phyloP scores from a whole-genome alignment of 1,140 invertebrate species.

The Drosophila elegans region DNA sequence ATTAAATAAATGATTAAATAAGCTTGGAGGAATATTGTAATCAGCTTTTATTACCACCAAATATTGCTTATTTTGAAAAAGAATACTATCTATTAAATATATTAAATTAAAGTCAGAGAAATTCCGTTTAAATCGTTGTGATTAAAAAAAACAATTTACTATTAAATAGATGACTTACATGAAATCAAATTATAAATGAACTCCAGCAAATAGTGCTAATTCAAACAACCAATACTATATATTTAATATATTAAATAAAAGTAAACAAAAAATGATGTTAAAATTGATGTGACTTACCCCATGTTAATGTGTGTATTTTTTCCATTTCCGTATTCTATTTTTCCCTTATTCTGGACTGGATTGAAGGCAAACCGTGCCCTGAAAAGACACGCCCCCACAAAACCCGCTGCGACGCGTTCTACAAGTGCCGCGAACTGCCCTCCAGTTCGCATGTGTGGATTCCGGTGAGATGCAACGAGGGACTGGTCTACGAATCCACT shows the following conservation, averaged over 20 bases:
- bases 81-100: too few relatives aligned
- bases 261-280: not conserved
- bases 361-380: conserved; percentile 84
- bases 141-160: too few relatives aligned
- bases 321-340: conserved; percentile 3
- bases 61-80: too few relatives aligned
- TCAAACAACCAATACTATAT: too few relatives aligned
- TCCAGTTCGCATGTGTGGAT: conserved; percentile 85
- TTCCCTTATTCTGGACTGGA: conserved; percentile 9
- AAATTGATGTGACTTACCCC: not conserved
- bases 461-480: conserved; percentile 85
- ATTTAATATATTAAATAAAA: too few relatives aligned
- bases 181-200: too few relatives aligned
- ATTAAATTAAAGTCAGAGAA: too few relatives aligned
- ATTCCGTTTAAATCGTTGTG: too few relatives aligned
- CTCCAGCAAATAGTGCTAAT: too few relatives aligned
- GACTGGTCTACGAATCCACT: conserved; percentile 85
- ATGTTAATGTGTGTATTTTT: conserved; percentile 7
- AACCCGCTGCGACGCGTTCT: conserved; percentile 86
- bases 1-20: too few relatives aligned
- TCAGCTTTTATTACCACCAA: too few relatives aligned
- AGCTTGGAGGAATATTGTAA: too few relatives aligned
- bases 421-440: conserved; percentile 85
- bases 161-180: not conserved
- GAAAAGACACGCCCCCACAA: conserved; percentile 85